Evolutionary conservation across 2,113 vertebrate species (phyloP).

Genomic region (Eretmochelys imbricata): DNA sequence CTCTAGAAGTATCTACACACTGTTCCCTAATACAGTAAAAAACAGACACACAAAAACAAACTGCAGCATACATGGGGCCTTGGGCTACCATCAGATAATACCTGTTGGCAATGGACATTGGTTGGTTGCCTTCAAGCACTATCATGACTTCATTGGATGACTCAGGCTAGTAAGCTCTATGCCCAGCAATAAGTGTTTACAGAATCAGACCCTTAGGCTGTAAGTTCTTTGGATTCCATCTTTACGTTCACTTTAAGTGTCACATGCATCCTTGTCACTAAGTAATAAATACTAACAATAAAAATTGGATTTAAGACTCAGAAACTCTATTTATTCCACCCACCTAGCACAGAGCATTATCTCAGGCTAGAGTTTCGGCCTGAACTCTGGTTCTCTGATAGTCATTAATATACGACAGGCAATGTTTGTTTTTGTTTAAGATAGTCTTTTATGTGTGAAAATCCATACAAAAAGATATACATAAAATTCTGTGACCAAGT

Average conservation of each 20-base stretch:
- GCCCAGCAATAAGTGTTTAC: rapidly evolving
- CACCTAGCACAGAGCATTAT: neutral
- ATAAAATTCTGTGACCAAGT: neutral
- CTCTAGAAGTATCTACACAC: neutral
- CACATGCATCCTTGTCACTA: neutral
- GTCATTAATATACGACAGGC: neutral
- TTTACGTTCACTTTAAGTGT: neutral
- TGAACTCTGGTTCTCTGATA: neutral
- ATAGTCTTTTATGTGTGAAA: neutral
- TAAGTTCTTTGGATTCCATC: rapidly evolving
- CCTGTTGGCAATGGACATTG: neutral
- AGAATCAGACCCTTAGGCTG: neutral
- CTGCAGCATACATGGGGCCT: neutral
- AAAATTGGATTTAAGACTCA: neutral
- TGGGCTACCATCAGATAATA: neutral
- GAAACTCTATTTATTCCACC: neutral
- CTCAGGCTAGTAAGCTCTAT: neutral
- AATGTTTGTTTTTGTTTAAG: neutral
- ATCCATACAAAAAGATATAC: neutral
- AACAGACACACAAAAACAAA: neutral
- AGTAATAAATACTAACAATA: neutral
- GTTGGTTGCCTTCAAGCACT: neutral
- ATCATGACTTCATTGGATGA: neutral
- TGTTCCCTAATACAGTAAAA: neutral
- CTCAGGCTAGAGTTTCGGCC: neutral